Conservation (phyloP, 2,797 vertebrate species). For the Gymnodraco acuticeps region DNA sequence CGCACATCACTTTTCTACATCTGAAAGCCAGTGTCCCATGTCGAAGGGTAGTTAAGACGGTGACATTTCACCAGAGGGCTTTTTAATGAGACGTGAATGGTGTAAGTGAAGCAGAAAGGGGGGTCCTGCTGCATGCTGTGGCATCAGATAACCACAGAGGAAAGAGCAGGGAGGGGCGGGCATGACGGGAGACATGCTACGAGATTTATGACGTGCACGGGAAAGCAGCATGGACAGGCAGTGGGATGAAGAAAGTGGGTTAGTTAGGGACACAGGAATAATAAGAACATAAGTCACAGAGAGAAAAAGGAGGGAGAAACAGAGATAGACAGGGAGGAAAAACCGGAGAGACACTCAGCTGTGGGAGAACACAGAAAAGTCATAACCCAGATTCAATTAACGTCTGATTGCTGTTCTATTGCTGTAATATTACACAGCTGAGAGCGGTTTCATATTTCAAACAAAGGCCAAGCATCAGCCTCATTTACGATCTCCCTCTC, state of each 20-base stretch:
- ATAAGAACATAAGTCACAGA: conserved; percentile 33
- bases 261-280: conserved; percentile 29
- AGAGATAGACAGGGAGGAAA: conserved; percentile 32
- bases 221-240: not conserved
- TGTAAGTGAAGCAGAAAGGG: conserved; percentile 40
- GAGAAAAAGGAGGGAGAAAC: conserved; percentile 3
- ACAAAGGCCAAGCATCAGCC: conserved; percentile 75
- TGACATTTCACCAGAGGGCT: conserved; percentile 69
- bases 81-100: conserved; percentile 68
- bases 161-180: conserved; percentile 5
- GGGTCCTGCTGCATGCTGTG: conserved; percentile 27
- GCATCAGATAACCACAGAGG: conserved; percentile 32
- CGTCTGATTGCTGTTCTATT: conserved; percentile 79
- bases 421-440: conserved; percentile 80
- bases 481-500: conserved; percentile 58
- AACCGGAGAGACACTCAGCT: conserved; percentile 65
- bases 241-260: conserved; percentile 28
- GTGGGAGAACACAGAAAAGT: conserved; percentile 76
- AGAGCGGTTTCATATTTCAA: conserved; percentile 82
- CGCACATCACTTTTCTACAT: conserved; percentile 45
- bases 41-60: conserved; percentile 57
- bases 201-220: conserved; percentile 16
- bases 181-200: not conserved
- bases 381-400: conserved; percentile 83
- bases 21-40: conserved; percentile 55